These are phyloP conservation scores for Acanthacorydalis orientalis DNA, from an alignment of 2,888 invertebrate genomes.

Conservation along the genomic window DNA sequence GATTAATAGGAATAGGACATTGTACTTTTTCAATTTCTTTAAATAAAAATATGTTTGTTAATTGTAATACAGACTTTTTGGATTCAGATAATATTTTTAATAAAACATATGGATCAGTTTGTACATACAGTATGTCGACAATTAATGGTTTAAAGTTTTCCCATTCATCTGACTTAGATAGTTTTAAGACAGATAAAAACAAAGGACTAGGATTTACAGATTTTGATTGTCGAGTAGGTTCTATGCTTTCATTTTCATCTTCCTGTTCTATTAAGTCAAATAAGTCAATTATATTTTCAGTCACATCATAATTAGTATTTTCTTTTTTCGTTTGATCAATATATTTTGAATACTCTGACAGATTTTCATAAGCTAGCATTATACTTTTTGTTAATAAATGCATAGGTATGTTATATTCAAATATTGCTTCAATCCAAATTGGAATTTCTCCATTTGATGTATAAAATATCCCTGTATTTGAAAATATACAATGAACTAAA, in stretches of 20 bases:
- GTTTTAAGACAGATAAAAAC: conserved; percentile 23
- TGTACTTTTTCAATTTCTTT: conserved; percentile 21
- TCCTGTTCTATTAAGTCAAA: conserved; percentile 26
- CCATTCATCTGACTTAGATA: conserved; percentile 18
- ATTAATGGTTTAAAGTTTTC: conserved; percentile 22
- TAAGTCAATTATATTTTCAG: conserved; percentile 16
- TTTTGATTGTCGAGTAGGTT: conserved; percentile 9
- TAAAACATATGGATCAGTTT: conserved; percentile 34
- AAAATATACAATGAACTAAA: conserved; percentile 38
- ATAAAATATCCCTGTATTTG: conserved; percentile 46
- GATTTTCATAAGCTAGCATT: conserved; percentile 13
- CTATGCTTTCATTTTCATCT: conserved; percentile 2
- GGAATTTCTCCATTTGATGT: conserved; percentile 45
- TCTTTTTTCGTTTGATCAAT: conserved; percentile 8
- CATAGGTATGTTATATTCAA: conserved; percentile 16
- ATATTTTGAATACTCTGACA: conserved; percentile 13
- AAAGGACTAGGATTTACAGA: conserved; percentile 17
- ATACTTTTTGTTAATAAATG: conserved; percentile 16
- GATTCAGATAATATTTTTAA: conserved; percentile 31
- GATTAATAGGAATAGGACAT: conserved; percentile 8
- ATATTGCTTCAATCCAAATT: conserved; percentile 41
- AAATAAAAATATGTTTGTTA: conserved; percentile 22
- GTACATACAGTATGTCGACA: conserved; percentile 40
- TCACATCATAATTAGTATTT: conserved; percentile 9
- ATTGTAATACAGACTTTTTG: conserved; percentile 15